Conservation (phyloP, 2,888 invertebrate species). For the Watsonalla binaria region DNA sequence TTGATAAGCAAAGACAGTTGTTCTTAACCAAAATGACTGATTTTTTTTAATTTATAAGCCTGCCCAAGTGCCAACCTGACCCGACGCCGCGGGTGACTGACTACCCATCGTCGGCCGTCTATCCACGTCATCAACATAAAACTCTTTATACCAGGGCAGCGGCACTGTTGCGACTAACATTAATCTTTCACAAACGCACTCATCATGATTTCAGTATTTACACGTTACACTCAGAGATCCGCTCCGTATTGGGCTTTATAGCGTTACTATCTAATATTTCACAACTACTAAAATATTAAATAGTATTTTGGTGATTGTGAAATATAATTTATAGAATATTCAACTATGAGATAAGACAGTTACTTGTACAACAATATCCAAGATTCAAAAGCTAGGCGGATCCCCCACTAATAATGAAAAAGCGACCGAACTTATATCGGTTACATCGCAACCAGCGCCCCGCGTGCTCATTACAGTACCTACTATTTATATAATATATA, state of each 20-base stretch:
- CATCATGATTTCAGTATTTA: not conserved
- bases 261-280: not conserved
- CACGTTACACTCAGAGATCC: not conserved
- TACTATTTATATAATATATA: slow-evolving; percentile 30
- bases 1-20: no score
- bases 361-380: no score
- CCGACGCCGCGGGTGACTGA: no score
- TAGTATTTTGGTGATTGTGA: no score
- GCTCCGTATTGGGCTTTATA: not conserved
- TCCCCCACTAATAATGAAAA: not conserved
- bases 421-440: not conserved
- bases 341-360: no score
- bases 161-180: not conserved
- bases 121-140: no score
- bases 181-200: not conserved
- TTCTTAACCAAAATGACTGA: no score
- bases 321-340: no score
- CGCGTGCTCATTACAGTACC: slow-evolving; percentile 33
- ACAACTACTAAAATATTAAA: no score
- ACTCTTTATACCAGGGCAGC: not conserved
- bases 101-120: no score
- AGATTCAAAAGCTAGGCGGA: not conserved
- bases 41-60: no score
- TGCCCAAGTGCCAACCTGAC: no score
- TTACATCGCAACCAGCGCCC: slow-evolving; percentile 37